Percentiles rank a stretch among this genome's conserved stretches.
Conservation (phyloP, 2,797 vertebrate species). For the Acanthornis magna region DNA sequence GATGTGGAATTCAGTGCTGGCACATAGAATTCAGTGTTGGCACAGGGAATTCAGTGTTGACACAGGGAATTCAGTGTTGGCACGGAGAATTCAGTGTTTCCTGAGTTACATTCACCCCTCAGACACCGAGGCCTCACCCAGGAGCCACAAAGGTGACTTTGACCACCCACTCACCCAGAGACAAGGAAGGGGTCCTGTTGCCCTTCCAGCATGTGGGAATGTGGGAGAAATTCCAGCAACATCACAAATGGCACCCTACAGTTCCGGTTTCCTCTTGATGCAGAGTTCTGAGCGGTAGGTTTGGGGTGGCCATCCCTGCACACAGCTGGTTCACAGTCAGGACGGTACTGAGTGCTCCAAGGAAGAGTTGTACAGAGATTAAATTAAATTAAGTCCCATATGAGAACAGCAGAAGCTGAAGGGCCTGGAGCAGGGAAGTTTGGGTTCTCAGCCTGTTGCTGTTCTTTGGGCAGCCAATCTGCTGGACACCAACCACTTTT, state of each 20-base stretch:
- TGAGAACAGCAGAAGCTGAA: background rate
- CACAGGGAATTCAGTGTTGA: no score
- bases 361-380: background rate
- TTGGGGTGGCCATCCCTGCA: background rate
- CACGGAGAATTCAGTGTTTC: background rate
- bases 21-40: background rate
- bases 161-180: background rate
- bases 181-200: background rate
- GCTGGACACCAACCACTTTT: background rate
- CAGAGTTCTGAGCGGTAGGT: background rate
- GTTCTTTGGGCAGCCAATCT: background rate
- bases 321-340: background rate
- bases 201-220: background rate
- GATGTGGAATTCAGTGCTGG: no score
- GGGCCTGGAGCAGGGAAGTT: background rate
- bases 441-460: background rate
- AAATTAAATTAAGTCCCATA: background rate
- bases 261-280: background rate
- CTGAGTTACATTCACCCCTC: background rate
- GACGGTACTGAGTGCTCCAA: background rate
- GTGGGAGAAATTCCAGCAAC: background rate
- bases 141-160: background rate
- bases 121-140: background rate
- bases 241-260: background rate
- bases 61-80: background rate